Conservation (phyloP, 2,888 invertebrate species). For the Barypeithes pellucidus region DNA sequence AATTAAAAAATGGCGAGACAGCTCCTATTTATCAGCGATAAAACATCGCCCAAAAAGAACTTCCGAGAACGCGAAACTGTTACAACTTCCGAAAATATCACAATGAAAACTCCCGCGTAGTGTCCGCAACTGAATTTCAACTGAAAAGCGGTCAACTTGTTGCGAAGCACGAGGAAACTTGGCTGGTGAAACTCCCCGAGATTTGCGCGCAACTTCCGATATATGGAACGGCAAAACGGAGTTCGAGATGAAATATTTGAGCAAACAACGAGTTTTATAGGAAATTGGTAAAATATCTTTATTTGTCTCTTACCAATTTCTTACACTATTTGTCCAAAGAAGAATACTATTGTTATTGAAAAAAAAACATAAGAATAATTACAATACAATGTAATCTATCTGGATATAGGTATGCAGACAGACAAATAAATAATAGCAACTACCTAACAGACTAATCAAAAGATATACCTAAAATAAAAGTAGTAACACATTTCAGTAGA, state of each 20-base stretch:
- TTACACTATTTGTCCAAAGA: too few species aligned
- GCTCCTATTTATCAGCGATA: background rate
- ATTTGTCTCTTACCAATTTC: too few species aligned
- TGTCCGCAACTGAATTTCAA: conserved; percentile 37
- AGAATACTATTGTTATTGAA: too few species aligned
- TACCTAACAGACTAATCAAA: too few species aligned
- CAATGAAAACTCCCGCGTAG: conserved; percentile 35
- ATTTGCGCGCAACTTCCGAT: conserved; percentile 38
- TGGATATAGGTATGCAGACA: too few species aligned
- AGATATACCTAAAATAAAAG: too few species aligned
- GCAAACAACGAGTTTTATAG: background rate
- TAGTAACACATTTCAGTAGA: too few species aligned
- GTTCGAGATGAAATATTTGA: background rate
- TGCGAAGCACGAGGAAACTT: conserved; percentile 45
- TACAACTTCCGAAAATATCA: conserved; percentile 9
- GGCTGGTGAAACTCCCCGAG: conserved; percentile 24
- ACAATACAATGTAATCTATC: too few species aligned
- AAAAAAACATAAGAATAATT: too few species aligned
- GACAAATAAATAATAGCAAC: too few species aligned
- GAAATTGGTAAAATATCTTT: too few species aligned
- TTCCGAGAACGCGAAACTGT: conserved; percentile 3
- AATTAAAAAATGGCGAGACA: too few species aligned
- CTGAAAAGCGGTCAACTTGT: conserved; percentile 50
- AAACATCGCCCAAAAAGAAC: background rate
- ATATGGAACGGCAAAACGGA: background rate